Evolutionary conservation across 2,797 vertebrate species (phyloP).

Genomic region (Smutsia gigantea): DNA sequence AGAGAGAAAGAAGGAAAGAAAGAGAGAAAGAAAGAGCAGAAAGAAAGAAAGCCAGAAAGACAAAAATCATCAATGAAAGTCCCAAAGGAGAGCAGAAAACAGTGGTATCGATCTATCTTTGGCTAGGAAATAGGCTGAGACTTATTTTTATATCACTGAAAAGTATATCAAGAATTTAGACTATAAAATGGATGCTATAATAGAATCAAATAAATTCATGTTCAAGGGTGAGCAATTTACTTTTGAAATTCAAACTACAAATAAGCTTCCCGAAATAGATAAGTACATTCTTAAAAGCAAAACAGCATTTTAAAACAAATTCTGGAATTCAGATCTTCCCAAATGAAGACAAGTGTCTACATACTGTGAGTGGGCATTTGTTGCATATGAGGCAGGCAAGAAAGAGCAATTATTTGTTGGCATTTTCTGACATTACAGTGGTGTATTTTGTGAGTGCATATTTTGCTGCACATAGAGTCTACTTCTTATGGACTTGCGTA

Average conservation of each 20-base stretch:
- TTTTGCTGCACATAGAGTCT: background rate
- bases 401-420: background rate
- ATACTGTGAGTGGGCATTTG: background rate
- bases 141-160: background rate
- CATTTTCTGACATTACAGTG: background rate
- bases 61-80: background rate
- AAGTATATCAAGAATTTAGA: slow-evolving; percentile 37
- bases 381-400: background rate
- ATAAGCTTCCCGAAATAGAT: slow-evolving; percentile 15
- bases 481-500: background rate
- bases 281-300: background rate
- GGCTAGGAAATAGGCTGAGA: background rate
- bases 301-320: background rate
- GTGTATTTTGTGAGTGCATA: background rate
- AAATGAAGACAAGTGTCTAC: background rate
- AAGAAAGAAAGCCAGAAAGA: background rate
- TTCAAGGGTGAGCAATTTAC: background rate
- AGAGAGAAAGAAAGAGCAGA: background rate
- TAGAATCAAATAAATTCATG: background rate
- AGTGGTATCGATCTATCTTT: background rate
- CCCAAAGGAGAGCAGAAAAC: background rate
- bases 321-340: slow-evolving; percentile 23
- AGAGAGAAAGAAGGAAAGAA: no score
- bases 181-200: background rate
- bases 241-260: background rate